Evolutionary conservation across 1,140 invertebrate genomes (phyloP).

Genomic region (Drosophila saltans): DNA sequence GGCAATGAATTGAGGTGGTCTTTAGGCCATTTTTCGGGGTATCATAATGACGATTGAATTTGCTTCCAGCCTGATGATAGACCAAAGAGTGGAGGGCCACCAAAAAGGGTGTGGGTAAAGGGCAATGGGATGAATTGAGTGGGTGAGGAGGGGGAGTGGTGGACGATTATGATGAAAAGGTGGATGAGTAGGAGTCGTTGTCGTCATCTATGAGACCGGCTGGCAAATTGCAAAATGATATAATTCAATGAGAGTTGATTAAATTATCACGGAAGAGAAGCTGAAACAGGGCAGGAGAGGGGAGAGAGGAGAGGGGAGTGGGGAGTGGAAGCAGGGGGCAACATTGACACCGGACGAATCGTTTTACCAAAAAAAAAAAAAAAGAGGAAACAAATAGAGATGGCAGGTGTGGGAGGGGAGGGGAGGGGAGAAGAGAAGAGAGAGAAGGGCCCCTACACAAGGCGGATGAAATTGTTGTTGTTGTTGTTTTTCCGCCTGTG

Average conservation of each 20-base stretch:
- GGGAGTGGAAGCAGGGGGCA: slow-evolving; percentile 5
- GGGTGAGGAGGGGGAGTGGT: too few relatives aligned
- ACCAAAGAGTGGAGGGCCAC: neutral
- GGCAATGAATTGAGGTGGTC: neutral
- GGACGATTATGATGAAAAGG: too few relatives aligned
- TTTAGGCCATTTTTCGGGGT: slow-evolving; percentile 26
- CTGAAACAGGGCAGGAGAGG: slow-evolving; percentile 11
- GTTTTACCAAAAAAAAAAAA: neutral
- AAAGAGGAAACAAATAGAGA: too few relatives aligned
- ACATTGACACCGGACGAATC: neutral
- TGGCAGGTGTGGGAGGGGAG: neutral
- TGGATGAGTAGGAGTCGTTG: too few relatives aligned
- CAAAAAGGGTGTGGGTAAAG: neutral
- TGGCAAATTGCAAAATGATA: slow-evolving; percentile 78
- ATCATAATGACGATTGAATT: slow-evolving; percentile 74
- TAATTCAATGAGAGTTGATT: slow-evolving; percentile 81
- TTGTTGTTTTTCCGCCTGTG: slow-evolving; percentile 48
- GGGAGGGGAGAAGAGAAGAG: neutral
- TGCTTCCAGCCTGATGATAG: slow-evolving; percentile 23
- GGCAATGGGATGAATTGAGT: neutral
- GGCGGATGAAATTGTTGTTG: slow-evolving; percentile 29
- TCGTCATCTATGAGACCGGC: neutral
- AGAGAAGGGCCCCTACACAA: slow-evolving; percentile 20
- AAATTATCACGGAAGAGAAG: slow-evolving; percentile 66
- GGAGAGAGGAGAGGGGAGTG: neutral